phyloP scores from a whole-genome alignment of 2,113 vertebrate genomes.

The Seriola quinqueradiata region DNA sequence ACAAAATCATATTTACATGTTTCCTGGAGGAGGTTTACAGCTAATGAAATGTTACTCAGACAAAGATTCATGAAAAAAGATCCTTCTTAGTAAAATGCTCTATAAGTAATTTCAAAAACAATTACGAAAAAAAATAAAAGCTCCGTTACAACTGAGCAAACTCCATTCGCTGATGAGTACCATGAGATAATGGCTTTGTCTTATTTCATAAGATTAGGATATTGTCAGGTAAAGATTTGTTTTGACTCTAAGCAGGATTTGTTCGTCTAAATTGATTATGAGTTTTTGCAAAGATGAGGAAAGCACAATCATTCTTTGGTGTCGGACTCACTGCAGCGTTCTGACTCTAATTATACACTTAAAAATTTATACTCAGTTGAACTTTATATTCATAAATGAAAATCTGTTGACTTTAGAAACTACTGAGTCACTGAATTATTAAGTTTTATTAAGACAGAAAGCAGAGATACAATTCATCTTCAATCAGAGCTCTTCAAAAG shows the following conservation, averaged over 20 bases:
- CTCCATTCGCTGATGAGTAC: no score
- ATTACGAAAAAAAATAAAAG: no score
- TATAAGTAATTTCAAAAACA: no score
- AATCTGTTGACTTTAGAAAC: neutral
- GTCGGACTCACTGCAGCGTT: neutral
- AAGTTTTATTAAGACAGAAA: neutral
- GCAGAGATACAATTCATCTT: neutral
- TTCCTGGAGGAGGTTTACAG: no score
- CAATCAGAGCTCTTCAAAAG: neutral
- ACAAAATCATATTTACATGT: slow-evolving; percentile 5
- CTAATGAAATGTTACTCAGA: no score
- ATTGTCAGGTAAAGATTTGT: no score
- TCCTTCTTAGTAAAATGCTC: no score
- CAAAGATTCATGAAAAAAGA: no score
- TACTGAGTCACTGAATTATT: neutral
- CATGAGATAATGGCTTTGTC: no score
- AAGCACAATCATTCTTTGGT: neutral
- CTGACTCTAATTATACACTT: neutral
- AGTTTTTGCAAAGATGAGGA: neutral
- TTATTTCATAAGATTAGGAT: no score
- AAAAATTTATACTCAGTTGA: neutral
- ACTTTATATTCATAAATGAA: neutral
- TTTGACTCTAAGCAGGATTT: no score
- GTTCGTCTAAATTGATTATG: neutral
- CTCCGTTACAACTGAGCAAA: no score